Evolutionary conservation across 2,797 vertebrate species (phyloP), one percentile per base, ranked within the genome.

Genomic region (Leuciscus waleckii): DNA sequence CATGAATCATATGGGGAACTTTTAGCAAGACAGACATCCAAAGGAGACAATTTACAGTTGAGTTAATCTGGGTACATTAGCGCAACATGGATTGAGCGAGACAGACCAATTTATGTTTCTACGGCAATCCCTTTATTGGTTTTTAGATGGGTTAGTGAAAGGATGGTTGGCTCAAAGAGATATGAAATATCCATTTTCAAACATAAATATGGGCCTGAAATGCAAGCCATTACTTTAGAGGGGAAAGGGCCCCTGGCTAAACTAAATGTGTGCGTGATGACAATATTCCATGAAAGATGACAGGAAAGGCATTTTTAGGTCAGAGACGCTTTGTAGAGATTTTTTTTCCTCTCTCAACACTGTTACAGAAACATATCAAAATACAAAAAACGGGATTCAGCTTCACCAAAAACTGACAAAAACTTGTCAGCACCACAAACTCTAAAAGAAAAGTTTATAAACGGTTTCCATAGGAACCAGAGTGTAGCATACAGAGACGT

Each of bases 11-110:
- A 97, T 95, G 92, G 96, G 96, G 96, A 98, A 99, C 97, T 99
- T 98, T 98, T 96, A 99, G 97, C 96, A 95, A 96, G 97, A 98
- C 96, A 97, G 96, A 94, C 97, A 96, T 97, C 96, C 95, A 96
- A 95, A 97, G 97, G 95, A 98, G 97, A 97, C 97, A 97, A 99
- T 99, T 99, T 99, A 99, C 98, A 98, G 98, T 97, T 97, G 97
- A 98, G 97, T 99, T 98, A 98, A 99, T 99, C 97, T 96, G 97
- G 96, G 95, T 98, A 97, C 97, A 99, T 99, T 99, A 98, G 97
- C 65, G 92, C 97, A 97, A 97, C 97, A 97, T 95, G 96, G 97
- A 97, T 97, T 97, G 96, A 95, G 96, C 95, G 95, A 97, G 96
- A 96, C 97, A 97, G 96, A 96, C 95, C 96, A 97, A 98, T 98